Conservation (phyloP, 30 jellyfish, hydroid and myxozoan species). For the Aurelia coerulea region DNA sequence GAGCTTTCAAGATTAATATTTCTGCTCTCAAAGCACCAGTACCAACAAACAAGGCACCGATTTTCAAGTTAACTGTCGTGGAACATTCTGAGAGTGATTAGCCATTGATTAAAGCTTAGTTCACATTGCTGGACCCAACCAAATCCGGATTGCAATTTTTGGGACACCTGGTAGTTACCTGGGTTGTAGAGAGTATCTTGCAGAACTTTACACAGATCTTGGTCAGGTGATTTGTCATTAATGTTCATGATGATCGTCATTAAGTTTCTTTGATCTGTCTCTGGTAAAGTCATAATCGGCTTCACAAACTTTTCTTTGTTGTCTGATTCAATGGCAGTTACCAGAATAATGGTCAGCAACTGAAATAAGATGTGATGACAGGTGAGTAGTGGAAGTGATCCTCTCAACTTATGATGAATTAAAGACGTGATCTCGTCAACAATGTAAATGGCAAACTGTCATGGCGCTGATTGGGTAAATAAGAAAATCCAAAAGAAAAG, state of each 20-base stretch:
- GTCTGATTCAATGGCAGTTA: constrained; percentile 43
- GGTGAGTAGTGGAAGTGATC: neutral
- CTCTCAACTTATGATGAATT: neutral
- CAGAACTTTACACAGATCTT: constrained; percentile 23
- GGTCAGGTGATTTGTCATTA: constrained; percentile 17
- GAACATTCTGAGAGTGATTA: no score
- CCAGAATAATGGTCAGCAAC: constrained; percentile 44
- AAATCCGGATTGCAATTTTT: no score
- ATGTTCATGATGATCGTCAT: constrained; percentile 39
- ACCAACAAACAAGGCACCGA: no score
- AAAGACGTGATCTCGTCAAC: no score
- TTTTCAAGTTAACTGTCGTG: no score
- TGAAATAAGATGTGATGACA: constrained; percentile 1
- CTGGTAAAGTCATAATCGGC: constrained; percentile 31
- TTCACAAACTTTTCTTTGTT: constrained; percentile 29
- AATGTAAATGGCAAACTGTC: no score
- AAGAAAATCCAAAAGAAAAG: no score
- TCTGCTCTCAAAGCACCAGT: no score
- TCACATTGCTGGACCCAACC: no score
- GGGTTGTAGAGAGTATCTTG: constrained; percentile 34
- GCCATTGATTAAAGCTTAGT: no score
- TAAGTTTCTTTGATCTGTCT: constrained; percentile 10
- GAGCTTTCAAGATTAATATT: no score
- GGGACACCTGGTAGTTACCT: neutral
- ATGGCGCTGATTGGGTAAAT: no score